Evolutionary conservation across 2,888 invertebrate genomes (phyloP).

Genomic region (Sesamia inferens): DNA sequence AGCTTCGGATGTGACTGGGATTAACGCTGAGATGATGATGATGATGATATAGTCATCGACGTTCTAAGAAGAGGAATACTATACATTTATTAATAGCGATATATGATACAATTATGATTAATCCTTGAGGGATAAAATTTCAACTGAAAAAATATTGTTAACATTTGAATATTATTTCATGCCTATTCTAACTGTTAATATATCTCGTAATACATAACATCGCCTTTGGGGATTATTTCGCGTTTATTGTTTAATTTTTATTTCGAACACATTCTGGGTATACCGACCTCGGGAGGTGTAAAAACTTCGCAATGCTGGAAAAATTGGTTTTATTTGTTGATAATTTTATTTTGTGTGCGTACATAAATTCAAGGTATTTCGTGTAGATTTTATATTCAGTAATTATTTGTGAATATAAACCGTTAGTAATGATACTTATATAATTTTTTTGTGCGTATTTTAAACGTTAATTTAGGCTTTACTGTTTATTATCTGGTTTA

Average conservation of each 20-base stretch:
- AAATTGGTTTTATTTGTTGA: slow-evolving; percentile 37
- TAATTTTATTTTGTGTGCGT: slow-evolving; percentile 20
- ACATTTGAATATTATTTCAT: slow-evolving; percentile 2
- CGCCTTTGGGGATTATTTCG: slow-evolving; percentile 44
- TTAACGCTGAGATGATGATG: too few relatives aligned
- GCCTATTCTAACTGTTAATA: slow-evolving; percentile 26
- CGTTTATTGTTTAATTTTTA: slow-evolving; percentile 61
- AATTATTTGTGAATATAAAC: slow-evolving; percentile 4
- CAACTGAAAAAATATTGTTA: neutral
- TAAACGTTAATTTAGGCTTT: neutral
- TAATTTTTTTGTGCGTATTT: neutral
- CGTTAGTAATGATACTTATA: neutral
- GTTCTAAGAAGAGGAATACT: neutral
- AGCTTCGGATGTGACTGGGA: too few relatives aligned
- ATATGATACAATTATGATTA: too few relatives aligned
- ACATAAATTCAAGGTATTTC: neutral
- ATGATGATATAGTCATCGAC: neutral
- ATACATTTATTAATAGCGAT: neutral
- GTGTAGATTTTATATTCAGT: slow-evolving; percentile 1
- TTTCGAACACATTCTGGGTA: slow-evolving; percentile 44
- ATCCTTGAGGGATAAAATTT: neutral
- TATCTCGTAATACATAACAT: slow-evolving; percentile 34
- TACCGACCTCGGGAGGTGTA: slow-evolving; percentile 26
- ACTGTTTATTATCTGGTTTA: neutral
- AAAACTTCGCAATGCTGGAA: slow-evolving; percentile 17